Base-by-base conservation (phyloP, 1,140 invertebrate genomes). In the Stratiolaelaps scimitus region DNA sequence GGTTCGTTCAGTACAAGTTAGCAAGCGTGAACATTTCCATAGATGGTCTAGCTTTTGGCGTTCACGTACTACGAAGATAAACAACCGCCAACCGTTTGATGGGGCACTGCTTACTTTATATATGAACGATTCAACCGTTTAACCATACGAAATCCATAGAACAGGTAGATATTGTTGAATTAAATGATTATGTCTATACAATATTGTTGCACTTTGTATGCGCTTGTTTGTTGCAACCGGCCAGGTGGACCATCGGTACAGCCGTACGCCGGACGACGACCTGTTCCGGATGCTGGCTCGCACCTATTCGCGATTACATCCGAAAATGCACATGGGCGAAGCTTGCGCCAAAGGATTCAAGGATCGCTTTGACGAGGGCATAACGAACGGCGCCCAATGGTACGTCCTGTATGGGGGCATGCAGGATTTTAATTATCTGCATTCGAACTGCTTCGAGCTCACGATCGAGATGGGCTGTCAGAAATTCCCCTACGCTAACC, bases 391-490 rank as follows among this genome's bases (percentile, higher is more conserved):
- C 0, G 91, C 91, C 7, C 78, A 82, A 46, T 96, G 92, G 92
- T 95, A 96, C 73, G 79, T 67, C 45, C 44, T 70, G 23, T 67
- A 67, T 67, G 72, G 92, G 0, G 93, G 94, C 10, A 98, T 98
- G 94, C 95, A 98, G 76, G 95, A 98, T 75, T 98, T 89, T 84
- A 97, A 95, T 78, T 98, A 98, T 74, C 69, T 94, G 0, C 78
- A 87, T 67, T 86, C 89, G 17, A 95, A 91, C 71, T 90, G 87
- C 71, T 87, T 96, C 79, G 94, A 98, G 75, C 80, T 98, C 0
- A 98, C 94, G 0, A 73, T 98, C 7, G 95, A 98, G 76, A 76
- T 98, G 64, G 88, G 93, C 26, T 98, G 95, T 75, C 82, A 81
- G 69, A 98, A 98, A 77, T 98, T 84, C 73, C 94, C 94, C 0